Evolutionary conservation across 2,797 vertebrate genomes (phyloP).

Genomic region (Helostoma temminkii): DNA sequence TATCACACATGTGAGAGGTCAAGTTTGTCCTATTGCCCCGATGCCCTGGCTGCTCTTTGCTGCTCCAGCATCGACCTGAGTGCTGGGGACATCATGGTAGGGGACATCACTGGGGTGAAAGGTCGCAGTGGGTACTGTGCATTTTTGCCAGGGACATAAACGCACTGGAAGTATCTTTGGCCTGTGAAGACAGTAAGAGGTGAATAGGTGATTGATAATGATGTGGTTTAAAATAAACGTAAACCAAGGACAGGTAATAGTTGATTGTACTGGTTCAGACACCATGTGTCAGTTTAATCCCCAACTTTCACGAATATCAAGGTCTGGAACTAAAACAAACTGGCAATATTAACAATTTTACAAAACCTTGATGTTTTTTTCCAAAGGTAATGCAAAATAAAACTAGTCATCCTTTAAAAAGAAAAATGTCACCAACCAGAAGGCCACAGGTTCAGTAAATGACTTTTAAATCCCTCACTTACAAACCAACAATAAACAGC

Average conservation of each 20-base stretch:
- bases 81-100: constrained; percentile 77
- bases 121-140: constrained; percentile 87
- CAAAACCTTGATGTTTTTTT: too few relatives aligned
- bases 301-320: too few relatives aligned
- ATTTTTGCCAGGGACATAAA: constrained; percentile 91
- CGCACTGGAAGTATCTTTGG: constrained; percentile 94
- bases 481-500: too few relatives aligned
- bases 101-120: constrained; percentile 81
- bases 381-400: not conserved
- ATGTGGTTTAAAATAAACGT: not conserved
- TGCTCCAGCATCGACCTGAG: constrained; percentile 82
- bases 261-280: too few relatives aligned
- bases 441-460: too few relatives aligned
- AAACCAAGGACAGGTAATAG: too few relatives aligned
- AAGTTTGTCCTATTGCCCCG: constrained; percentile 82
- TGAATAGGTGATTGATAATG: not conserved
- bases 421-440: not conserved
- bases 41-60: constrained; percentile 82
- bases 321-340: too few relatives aligned
- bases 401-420: not conserved
- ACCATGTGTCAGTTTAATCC: too few relatives aligned
- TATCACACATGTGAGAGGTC: constrained; percentile 51
- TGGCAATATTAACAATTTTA: too few relatives aligned
- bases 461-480: too few relatives aligned
- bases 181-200: constrained; percentile 74